Base-by-base conservation (phyloP, 2,113 vertebrate genomes). In the Limnothrissa miodon region DNA sequence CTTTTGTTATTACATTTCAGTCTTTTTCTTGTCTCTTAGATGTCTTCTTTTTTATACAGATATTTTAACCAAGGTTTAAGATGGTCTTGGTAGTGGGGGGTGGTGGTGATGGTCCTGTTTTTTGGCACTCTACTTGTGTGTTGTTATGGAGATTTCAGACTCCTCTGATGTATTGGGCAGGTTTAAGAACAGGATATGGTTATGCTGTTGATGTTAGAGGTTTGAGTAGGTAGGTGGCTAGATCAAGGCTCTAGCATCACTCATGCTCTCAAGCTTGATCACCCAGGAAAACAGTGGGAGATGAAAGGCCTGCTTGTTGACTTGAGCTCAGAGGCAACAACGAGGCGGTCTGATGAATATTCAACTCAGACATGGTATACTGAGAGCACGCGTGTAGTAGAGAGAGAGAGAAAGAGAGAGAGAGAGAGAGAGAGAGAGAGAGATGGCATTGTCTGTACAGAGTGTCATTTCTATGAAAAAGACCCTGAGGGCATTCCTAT, bases 301-400 rank as follows among this genome's bases (percentile, higher is more conserved):
- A 85, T 85, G 74, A 85, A 85, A 85, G 84, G 74, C 80, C 79
- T 56, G 84, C 51, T 85, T 82, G 84, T 80, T 82, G 84, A 79
- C 84, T 85, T 15, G 81, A 85, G 53, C 79, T 82, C 53, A 53
- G 81, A 85, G 79, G 84, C 78, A 39, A 82, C 84, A 85, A 15
- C 17, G 81, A 82, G 78, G 44, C 81, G 59, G 81, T 23, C 25
- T 85, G 81, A 80, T 80, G 79, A 62, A 81, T 83, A 85, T 78
- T 80, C 45, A 86, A 62, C 51, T 74, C 17, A 25, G 25, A 51
- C 10, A 4, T 15, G 33, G 15, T 74, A 13, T 29, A 74, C n/a
- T 25, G 23, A 62, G 59, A 8, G 9, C 25, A 48, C 45, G 79
- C 15, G 42, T 7, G 44, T 15, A 19, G 0, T 44, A 33, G 79